A percentile compares a stretch with the other conserved stretches of the same genome.
phyloP scores from a whole-genome alignment of 2,888 invertebrate species.

The Agapostemon virescens region DNA sequence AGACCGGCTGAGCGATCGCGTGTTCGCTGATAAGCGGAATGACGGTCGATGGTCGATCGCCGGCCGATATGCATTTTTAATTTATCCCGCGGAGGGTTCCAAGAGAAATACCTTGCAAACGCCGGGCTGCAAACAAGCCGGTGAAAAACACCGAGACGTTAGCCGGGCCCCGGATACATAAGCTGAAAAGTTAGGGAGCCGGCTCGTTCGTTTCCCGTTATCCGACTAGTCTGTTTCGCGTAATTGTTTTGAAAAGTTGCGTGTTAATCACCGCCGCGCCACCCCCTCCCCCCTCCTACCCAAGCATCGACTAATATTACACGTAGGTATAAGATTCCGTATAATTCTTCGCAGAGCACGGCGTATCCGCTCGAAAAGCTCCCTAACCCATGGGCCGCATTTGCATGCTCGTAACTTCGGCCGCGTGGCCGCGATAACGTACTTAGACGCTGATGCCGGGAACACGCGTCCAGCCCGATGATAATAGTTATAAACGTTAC shows the following conservation, averaged over 20 bases:
- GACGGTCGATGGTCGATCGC: slow-evolving; percentile 41
- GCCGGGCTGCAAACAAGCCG: slow-evolving; percentile 21
- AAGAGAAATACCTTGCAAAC: neutral
- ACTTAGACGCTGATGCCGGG: slow-evolving; percentile 43
- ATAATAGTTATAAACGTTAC: slow-evolving; percentile 49
- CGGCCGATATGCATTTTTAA: slow-evolving; percentile 49
- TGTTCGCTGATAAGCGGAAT: slow-evolving; percentile 45
- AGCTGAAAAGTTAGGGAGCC: slow-evolving; percentile 14
- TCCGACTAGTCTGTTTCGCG: slow-evolving; percentile 40
- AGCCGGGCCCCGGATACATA: neutral
- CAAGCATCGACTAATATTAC: slow-evolving; percentile 35
- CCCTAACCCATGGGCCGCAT: slow-evolving; percentile 38
- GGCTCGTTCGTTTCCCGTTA: slow-evolving; percentile 47
- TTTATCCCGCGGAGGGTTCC: slow-evolving; percentile 10
- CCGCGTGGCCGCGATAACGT: slow-evolving; percentile 49
- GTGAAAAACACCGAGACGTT: slow-evolving; percentile 26
- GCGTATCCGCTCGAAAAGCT: slow-evolving; percentile 38
- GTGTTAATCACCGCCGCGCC: slow-evolving; percentile 47
- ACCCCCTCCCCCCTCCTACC: neutral
- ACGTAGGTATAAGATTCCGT: slow-evolving; percentile 45
- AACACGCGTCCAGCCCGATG: slow-evolving; percentile 39
- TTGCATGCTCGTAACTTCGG: slow-evolving; percentile 61
- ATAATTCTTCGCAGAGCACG: slow-evolving; percentile 53
- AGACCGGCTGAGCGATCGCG: slow-evolving; percentile 30
- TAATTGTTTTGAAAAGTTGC: slow-evolving; percentile 56